phyloP scores from a whole-genome alignment of 2,888 invertebrate genomes.

The Deilephila elpenor region DNA sequence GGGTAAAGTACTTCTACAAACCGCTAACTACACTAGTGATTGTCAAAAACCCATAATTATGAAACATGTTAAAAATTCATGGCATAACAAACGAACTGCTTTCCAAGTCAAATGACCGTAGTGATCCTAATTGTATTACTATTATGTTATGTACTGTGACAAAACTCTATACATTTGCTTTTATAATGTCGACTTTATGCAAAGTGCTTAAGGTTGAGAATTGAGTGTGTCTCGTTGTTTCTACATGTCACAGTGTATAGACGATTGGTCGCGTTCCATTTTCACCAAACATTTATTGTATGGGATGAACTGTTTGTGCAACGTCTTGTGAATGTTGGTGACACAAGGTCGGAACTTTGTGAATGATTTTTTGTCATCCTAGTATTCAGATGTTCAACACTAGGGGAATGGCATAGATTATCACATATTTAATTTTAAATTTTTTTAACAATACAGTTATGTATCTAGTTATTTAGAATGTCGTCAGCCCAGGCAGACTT shows the following conservation, averaged over 20 bases:
- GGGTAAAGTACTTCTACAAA: too few relatives aligned
- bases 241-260: slow-evolving; percentile 60
- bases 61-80: slow-evolving; percentile 62
- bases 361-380: not conserved
- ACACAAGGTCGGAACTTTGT: slow-evolving; percentile 3
- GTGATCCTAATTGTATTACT: slow-evolving; percentile 64
- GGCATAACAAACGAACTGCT: slow-evolving; percentile 64
- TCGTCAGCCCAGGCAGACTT: too few relatives aligned
- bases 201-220: slow-evolving; percentile 40
- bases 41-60: slow-evolving; percentile 37
- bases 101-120: slow-evolving; percentile 76
- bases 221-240: slow-evolving; percentile 41
- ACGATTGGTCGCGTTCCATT: slow-evolving; percentile 78
- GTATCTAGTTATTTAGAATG: too few relatives aligned
- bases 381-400: not conserved
- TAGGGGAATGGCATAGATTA: too few relatives aligned
- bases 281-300: slow-evolving; percentile 60
- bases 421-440: too few relatives aligned
- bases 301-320: slow-evolving; percentile 63
- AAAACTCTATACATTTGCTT: slow-evolving; percentile 37
- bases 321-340: slow-evolving; percentile 38
- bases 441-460: too few relatives aligned
- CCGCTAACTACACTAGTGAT: not conserved
- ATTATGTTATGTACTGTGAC: slow-evolving; percentile 52
- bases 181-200: slow-evolving; percentile 32